Evolutionary conservation across 2,113 vertebrate species (phyloP), one percentile per base, ranked within the genome.

Genomic region (Morone chrysops): DNA sequence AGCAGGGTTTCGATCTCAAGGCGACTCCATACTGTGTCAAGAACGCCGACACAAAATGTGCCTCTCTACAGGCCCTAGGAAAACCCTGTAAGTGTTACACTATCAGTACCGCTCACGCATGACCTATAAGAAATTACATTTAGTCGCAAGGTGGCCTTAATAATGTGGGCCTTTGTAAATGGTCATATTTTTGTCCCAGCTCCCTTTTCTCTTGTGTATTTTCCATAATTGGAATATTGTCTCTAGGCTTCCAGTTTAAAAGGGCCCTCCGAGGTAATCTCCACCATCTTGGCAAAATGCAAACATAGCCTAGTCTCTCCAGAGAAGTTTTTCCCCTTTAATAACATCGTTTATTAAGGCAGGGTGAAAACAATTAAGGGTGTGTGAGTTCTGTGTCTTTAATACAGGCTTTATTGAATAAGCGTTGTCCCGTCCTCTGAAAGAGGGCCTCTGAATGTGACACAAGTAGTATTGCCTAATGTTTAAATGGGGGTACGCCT

Each of bases 321-420:
- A 70, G 82, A 90, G 80, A 80, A 87, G 77, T 89, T 47, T 84
- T 74, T 82, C 74, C 84, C 70, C 61, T 91, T 92, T 90, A 90
- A 93, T 93, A 88, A 92, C 80, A 85, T 84, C 41, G 89, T 91
- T 93, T 94, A 94, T 93, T 93, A 92, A 87, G 89, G 75, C 83
- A 89, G 90, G 91, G 92, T 90, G 88, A 94, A 90, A 91, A 90
- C 90, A 90, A 94, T 93, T 91, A 91, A 18, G 60, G 70, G 75
- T 84, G 89, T 89, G 86, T 80, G 62, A 87, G 85, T 82, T 89
- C 74, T 66, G 74, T 40, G 82, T 78, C 83, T 89, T 89, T 90
- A 93, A 92, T 90, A 80, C 72, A 79, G 71, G 67, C 75, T 77
- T 92, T 92, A 92, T 92, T 92, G 75, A 92, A 92, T 93, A 90